Percentiles rank a stretch among this genome's conserved stretches.
Evolutionary conservation across 2,113 vertebrate genomes (phyloP).

Genomic region (Phaethon lepturus): DNA sequence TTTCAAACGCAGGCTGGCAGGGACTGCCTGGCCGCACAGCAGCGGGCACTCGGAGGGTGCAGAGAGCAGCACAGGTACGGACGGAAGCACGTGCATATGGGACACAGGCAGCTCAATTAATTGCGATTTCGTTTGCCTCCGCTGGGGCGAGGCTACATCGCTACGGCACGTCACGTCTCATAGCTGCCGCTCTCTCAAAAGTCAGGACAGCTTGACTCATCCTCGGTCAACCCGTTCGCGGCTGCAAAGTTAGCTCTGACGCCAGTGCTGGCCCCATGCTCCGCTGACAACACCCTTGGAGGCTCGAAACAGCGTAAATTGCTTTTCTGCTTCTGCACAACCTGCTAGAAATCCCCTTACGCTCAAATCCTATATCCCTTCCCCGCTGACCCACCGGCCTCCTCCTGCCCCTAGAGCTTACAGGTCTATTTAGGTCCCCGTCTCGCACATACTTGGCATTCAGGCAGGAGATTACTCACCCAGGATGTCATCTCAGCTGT

Average conservation of each 20-base stretch:
- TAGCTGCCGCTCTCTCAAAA: neutral
- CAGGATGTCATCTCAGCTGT: neutral
- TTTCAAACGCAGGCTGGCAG: neutral
- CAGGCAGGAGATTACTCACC: neutral
- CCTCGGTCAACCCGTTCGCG: fast-evolving
- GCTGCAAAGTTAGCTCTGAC: neutral
- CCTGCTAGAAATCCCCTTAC: neutral
- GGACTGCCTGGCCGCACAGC: neutral
- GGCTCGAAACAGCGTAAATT: neutral
- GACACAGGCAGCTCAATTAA: neutral
- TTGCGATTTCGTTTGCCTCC: fast-evolving
- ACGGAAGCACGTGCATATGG: fast-evolving
- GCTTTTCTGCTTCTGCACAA: neutral
- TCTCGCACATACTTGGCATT: neutral
- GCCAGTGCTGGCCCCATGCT: neutral
- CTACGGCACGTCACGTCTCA: fast-evolving
- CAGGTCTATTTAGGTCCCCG: neutral
- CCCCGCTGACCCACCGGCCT: neutral
- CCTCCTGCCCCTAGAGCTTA: neutral
- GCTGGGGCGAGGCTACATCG: neutral
- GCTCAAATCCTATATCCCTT: neutral
- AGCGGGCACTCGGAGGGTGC: fast-evolving
- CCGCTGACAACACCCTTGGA: neutral
- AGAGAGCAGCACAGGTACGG: neutral
- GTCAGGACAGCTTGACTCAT: neutral